Evolutionary conservation across 2,888 invertebrate genomes (phyloP).

Genomic region (Oeneis ivallda): DNA sequence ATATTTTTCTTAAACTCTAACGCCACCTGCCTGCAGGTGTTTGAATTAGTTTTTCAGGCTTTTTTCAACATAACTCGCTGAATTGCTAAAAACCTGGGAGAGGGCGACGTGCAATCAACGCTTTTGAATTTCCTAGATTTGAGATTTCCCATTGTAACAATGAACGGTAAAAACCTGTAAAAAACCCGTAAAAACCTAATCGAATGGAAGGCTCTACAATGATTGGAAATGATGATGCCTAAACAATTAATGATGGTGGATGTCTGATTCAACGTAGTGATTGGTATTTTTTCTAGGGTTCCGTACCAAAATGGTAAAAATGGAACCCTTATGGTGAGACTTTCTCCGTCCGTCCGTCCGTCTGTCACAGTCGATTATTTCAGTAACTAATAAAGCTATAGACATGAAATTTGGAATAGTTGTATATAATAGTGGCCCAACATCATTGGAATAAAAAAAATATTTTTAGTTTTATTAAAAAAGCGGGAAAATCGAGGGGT

Average conservation of each 20-base stretch:
- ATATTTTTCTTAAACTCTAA: slow-evolving; percentile 16
- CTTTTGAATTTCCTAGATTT: slow-evolving; percentile 14
- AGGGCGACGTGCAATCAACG: slow-evolving; percentile 50
- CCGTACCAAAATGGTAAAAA: no score
- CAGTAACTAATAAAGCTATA: no score
- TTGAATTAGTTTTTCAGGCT: slow-evolving; percentile 55
- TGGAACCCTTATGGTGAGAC: no score
- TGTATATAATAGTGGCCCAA: no score
- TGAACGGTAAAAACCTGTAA: not conserved
- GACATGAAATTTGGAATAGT: no score
- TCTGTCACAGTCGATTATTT: no score
- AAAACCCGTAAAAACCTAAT: slow-evolving; percentile 12
- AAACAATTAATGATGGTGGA: not conserved
- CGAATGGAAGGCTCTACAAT: slow-evolving; percentile 5
- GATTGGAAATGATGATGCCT: no score
- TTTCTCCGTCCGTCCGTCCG: no score
- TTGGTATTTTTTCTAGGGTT: not conserved
- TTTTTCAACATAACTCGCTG: slow-evolving; percentile 45
- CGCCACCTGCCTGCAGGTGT: slow-evolving; percentile 55
- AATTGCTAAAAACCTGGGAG: slow-evolving; percentile 49
- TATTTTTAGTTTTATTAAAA: not conserved
- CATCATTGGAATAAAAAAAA: no score
- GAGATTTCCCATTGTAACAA: not conserved
- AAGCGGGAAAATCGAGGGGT: not conserved
- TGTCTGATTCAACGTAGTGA: not conserved